A percentile compares a stretch with the other conserved stretches of the same genome.
phyloP scores from a whole-genome alignment of 2,888 invertebrate genomes.

The Suillia variegata region DNA sequence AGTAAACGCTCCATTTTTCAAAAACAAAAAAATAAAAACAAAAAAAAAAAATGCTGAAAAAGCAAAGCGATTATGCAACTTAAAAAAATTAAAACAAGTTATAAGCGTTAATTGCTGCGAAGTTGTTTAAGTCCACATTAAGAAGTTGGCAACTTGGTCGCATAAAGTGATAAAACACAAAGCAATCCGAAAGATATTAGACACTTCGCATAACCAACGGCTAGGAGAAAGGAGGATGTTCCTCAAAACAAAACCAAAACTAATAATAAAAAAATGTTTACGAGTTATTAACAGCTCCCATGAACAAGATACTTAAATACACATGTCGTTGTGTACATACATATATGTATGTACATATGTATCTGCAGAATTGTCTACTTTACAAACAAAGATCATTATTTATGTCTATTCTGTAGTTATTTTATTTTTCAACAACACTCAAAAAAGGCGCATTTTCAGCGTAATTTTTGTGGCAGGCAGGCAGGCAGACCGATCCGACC shows the following conservation, averaged over 20 bases:
- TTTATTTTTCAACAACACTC: background rate
- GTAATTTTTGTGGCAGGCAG: background rate
- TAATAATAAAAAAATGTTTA: background rate
- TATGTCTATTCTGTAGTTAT: background rate
- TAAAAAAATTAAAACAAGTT: background rate
- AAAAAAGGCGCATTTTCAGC: background rate
- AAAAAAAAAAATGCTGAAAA: background rate
- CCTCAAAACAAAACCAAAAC: background rate
- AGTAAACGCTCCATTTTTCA: too few species aligned
- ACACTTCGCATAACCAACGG: too few species aligned
- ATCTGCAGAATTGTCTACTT: background rate
- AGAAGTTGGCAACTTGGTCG: background rate
- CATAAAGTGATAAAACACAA: background rate
- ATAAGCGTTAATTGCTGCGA: background rate
- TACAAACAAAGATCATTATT: background rate
- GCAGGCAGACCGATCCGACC: too few species aligned
- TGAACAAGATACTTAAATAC: background rate
- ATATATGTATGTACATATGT: slow-evolving; percentile 1
- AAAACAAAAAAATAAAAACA: background rate
- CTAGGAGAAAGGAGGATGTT: background rate
- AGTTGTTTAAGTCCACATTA: background rate
- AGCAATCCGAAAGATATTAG: background rate
- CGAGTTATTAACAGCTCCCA: slow-evolving; percentile 6
- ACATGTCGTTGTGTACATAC: background rate
- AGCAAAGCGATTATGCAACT: background rate